Conservation (phyloP, 2,888 invertebrate species). For the Pammene aurita region DNA sequence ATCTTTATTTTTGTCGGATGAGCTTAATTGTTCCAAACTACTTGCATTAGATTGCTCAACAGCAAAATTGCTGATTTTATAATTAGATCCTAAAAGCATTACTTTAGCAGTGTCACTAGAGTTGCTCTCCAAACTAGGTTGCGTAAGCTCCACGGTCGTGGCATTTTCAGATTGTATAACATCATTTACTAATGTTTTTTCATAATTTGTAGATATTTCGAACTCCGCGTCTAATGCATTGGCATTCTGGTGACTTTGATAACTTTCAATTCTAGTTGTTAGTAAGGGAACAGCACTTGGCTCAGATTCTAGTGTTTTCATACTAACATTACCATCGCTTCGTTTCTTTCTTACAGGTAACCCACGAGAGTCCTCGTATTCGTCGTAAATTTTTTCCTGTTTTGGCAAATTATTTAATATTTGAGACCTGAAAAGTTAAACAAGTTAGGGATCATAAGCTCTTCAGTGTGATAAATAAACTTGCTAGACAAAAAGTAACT, state of each 20-base stretch:
- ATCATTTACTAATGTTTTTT: background rate
- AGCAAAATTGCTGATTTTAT: background rate
- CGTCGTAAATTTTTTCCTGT: background rate
- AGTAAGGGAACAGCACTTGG: background rate
- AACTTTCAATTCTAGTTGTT: background rate
- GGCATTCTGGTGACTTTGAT: background rate
- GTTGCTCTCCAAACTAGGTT: background rate
- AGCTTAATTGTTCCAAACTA: background rate
- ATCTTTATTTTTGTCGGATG: background rate
- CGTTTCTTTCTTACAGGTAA: conserved; percentile 20
- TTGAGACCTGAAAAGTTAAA: background rate
- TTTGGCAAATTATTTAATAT: background rate
- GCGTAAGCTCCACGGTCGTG: background rate
- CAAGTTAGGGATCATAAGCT: background rate
- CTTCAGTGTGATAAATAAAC: background rate
- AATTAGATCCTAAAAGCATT: background rate
- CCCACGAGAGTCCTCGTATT: conserved; percentile 20
- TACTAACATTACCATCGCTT: background rate
- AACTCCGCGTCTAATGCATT: background rate
- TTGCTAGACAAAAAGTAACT: too few relatives aligned
- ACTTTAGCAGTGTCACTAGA: background rate
- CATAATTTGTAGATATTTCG: background rate
- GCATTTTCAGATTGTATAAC: background rate
- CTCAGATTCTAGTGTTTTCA: background rate
- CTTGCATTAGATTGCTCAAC: background rate